Base-by-base conservation (phyloP, 2,113 vertebrate species). In the Neogale vison region DNA sequence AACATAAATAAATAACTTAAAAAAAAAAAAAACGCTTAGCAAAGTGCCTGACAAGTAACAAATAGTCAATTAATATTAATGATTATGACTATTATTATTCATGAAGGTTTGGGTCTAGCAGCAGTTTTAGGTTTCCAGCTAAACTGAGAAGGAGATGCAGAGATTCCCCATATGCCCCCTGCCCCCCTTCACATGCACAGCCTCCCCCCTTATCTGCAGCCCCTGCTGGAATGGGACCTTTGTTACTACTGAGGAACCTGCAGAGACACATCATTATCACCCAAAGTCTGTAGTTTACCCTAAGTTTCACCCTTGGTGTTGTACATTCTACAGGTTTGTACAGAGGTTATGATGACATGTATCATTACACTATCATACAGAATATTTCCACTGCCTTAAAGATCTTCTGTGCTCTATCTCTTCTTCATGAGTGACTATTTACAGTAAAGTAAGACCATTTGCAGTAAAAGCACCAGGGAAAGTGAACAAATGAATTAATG, bases 401-500 rank as follows among this genome's bases (percentile, higher is more conserved):
- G 20, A 76, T 50, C 34, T 42, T 74, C 34, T 45, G 11, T 50
- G 23, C 18, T 81, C 93, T 36, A 1, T 11, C 31, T 80, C 7
- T 77, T 52, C 18, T 31, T 59, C 34, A 57, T 47, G 23, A 36
- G 26, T 67, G 29, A 31, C 63, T 29, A 6, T 65, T 65, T 31
- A 31, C 13, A 31, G 63, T 39, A 59, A 80, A 88, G 23, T 18
- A 74, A 96, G 84, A 81, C 29, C 1, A 52, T 77, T 71, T 21
- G 80, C n/a, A 76, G 47, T 42, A 88, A 59, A 95, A 93, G 81
- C 14, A 82, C 52, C 18, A 61, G 11, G 67, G 18, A 93, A 93
- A 81, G 63, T 63, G 39, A 81, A 10, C 14, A 36, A 71, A 4
- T 9, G 52, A 47, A 47, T 81, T 76, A 90, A 84, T 7, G 29